These are phyloP conservation scores for Furcifer pardalis DNA, from an alignment of 2,797 vertebrate species.

Conservation along the genomic window DNA sequence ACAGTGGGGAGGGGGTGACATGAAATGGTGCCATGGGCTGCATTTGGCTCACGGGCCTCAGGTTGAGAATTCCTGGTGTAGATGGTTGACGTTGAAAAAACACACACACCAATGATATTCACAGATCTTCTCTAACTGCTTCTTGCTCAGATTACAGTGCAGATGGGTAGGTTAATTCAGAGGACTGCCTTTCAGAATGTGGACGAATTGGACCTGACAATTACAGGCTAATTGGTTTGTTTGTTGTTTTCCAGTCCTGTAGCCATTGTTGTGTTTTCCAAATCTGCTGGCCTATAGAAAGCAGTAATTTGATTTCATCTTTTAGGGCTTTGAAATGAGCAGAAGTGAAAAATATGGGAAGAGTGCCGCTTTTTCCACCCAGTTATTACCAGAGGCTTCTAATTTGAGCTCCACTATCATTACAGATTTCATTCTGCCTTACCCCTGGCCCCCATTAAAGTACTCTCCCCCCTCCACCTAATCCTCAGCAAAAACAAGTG, in stretches of 20 bases:
- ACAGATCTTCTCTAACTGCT: background rate
- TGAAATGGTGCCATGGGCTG: no score
- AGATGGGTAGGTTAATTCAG: conserved; percentile 33
- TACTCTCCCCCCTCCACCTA: no score
- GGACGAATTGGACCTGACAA: conserved; percentile 25
- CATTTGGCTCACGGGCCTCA: no score
- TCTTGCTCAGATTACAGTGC: conserved; percentile 16
- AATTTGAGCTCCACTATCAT: background rate
- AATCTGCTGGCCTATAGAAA: no score
- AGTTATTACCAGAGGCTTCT: background rate
- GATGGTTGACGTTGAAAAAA: conserved; percentile 11
- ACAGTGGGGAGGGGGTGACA: no score
- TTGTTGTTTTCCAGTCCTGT: no score
- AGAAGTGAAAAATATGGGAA: background rate
- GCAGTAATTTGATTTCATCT: no score
- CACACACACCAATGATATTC: background rate
- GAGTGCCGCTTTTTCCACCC: background rate
- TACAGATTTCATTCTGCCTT: background rate
- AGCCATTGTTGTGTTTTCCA: no score
- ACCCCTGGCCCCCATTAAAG: no score
- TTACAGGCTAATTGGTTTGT: conserved; percentile 13
- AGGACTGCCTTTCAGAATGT: conserved; percentile 2
- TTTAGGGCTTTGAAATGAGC: no score
- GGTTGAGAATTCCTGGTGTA: no score
- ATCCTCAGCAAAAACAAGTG: background rate